Conservation (phyloP, 2,888 invertebrate species). For the Drosophila infuscata region DNA sequence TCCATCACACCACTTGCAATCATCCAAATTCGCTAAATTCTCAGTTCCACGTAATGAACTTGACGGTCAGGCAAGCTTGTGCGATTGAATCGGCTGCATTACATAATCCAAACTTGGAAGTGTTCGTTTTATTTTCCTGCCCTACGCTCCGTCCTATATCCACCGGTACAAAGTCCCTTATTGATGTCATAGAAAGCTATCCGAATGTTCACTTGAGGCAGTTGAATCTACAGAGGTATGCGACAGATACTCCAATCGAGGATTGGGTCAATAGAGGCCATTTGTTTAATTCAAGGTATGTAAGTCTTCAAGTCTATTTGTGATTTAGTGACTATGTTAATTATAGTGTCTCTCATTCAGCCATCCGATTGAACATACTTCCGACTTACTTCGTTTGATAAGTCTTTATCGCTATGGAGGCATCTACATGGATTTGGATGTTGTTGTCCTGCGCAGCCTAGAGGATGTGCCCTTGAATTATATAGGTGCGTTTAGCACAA, state of each 20-base stretch:
- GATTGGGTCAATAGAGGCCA: slow-evolving; percentile 80
- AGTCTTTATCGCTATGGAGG: slow-evolving; percentile 91
- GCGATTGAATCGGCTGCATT: slow-evolving; percentile 84
- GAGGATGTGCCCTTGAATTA: slow-evolving; percentile 58
- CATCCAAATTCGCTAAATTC: not conserved
- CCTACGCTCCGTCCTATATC: slow-evolving; percentile 58
- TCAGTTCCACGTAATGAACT: slow-evolving; percentile 50
- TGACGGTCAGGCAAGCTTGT: slow-evolving; percentile 83
- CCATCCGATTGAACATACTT: slow-evolving; percentile 70
- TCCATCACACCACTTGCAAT: slow-evolving; percentile 84
- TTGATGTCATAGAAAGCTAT: slow-evolving; percentile 77
- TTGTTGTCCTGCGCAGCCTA: slow-evolving; percentile 87
- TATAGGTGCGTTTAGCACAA: slow-evolving; percentile 86
- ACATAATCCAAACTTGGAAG: slow-evolving; percentile 80
- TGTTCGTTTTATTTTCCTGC: slow-evolving; percentile 83
- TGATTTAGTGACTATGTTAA: not conserved
- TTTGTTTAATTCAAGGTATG: slow-evolving; percentile 69
- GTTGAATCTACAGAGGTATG: slow-evolving; percentile 81
- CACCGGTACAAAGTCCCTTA: slow-evolving; percentile 41
- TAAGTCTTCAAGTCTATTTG: not conserved
- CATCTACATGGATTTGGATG: slow-evolving; percentile 91
- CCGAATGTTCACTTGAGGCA: slow-evolving; percentile 81
- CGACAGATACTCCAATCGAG: slow-evolving; percentile 80
- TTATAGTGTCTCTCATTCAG: not conserved
- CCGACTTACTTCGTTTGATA: slow-evolving; percentile 82